Conservation (phyloP, 2,888 invertebrate species). For the Megaustenia siamemsis region DNA sequence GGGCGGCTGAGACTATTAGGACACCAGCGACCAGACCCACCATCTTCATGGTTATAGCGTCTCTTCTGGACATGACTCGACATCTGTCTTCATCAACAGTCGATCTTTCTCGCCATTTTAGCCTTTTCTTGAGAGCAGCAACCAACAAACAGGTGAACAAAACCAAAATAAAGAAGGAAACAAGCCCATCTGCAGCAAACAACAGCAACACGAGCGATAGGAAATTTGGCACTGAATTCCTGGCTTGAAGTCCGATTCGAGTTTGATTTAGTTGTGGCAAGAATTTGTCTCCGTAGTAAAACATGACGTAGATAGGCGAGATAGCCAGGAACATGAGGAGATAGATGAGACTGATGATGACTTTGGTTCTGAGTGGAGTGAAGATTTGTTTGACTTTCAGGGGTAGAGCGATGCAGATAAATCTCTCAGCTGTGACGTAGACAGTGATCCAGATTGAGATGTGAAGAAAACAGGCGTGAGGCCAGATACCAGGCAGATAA, state of each 20-base stretch:
- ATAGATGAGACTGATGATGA: background rate
- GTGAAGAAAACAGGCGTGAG: conserved; percentile 2
- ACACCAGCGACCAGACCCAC: background rate
- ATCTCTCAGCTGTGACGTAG: no score
- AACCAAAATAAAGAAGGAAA: background rate
- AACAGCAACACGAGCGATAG: background rate
- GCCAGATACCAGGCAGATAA: conserved; percentile 3
- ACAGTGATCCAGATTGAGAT: conserved; percentile 4
- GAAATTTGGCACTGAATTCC: background rate
- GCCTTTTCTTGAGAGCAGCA: background rate
- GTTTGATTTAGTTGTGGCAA: conserved; percentile 14
- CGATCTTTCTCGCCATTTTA: background rate
- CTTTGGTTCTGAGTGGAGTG: conserved; percentile 11
- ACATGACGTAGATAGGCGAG: background rate
- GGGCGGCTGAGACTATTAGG: background rate
- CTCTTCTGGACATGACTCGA: background rate
- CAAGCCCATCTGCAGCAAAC: background rate
- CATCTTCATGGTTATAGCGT: conserved; percentile 6
- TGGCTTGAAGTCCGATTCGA: background rate
- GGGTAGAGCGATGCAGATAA: conserved; percentile 4
- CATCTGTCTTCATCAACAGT: background rate
- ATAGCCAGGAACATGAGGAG: background rate
- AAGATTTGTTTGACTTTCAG: conserved; percentile 20
- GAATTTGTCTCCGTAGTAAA: conserved; percentile 24
- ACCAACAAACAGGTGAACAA: background rate